Evolutionary conservation across 2,888 invertebrate genomes (phyloP), one percentile per base, ranked within the genome.

Genomic region (Uropetala carovei): DNA sequence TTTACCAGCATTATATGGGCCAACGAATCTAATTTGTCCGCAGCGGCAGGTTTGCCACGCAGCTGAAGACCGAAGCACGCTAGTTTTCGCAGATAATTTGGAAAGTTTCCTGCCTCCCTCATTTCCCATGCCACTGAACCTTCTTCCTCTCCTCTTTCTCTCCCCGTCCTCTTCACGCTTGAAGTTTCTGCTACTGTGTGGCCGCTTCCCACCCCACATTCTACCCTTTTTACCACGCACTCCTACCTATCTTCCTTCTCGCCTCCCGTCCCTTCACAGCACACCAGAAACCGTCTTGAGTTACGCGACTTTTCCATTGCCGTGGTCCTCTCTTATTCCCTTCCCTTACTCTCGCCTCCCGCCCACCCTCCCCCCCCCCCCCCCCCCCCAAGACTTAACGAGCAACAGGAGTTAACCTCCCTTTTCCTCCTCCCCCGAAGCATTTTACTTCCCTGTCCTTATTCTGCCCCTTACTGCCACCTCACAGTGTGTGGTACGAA

Each of bases 41-140:
- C 89, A 11, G 57, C 56, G 89, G 89, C 58, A 89, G 89, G 89
- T 68, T 68, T 43, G 43, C 89, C 68, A 43, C 89, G 68, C 64
- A 89, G 89, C 89, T 68, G 89, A 89, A 89, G 89, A 89, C 89
- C 30, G 89, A 89, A 89, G 89, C 89, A 43, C 18, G 89, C 89
- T 89, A 89, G 89, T 89, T 89, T 89, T 89, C 89, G 89, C 89
- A 89, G 89, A 89, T 89, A 89, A 89, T 89, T 89, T 89, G 89
- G 89, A 89, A 89, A 89, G 89, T 89, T 89, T 64, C 30, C 64
- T 64, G 75, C 64, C 83, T 83, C n/a, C 83, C 57, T 57, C 83
- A 83, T 57, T 75, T 75, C 75, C 75, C 75, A 75, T 75, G 75
- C 75, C 75, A 27, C 75, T 27, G 27, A 75, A 43, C 83, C 83